Evolutionary conservation across 2,113 vertebrate genomes (phyloP), one percentile per base, ranked within the genome.

Genomic region (Copsychus sechellarum): DNA sequence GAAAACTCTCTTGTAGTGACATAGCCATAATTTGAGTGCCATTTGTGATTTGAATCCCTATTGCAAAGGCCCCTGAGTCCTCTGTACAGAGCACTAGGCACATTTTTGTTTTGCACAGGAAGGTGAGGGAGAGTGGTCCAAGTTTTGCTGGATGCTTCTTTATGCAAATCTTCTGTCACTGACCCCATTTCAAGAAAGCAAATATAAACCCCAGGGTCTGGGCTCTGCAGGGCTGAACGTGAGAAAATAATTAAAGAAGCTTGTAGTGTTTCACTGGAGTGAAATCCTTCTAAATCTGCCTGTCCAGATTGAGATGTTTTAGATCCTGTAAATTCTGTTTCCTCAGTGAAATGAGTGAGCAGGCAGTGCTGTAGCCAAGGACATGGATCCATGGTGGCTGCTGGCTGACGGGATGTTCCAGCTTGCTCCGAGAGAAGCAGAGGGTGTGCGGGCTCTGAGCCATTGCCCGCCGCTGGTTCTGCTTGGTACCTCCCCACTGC

Each of bases 301-400:
- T 47, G n/a, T 64, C 85, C 51, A 83, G 60, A 73, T 23, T 67
- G 89, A 90, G 88, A 78, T 40, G 73, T 42, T 76, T 92, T 25
- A 74, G 74, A 18, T 60, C 67, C 71, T 60, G 48, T 53, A 58
- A 90, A 28, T 60, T 76, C 66, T 36, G 16, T 91, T 92, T 96
- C 92, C 86, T 79, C 51, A 6, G 93, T 34, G 90, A 53, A 60
- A 93, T 57, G 53, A 48, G 36, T 60, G 83, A 80, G 89, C 88
- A 56, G 76, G 15, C 10, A 11, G 66, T 38, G 79, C 86, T 0
- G 58, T 73, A 62, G 90, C 83, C 83, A 56, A 47, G 76, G 86
- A 43, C 89, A 83, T 33, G 5, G 66, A 16, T 28, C 69, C 23
- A 26, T 3, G 36, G 58, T 7, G 16, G 29, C 40, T 15, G 14